Percentiles rank a stretch among this genome's conserved stretches.
Conservation (phyloP, 2,113 vertebrate species). For the Ammodytes marinus region DNA sequence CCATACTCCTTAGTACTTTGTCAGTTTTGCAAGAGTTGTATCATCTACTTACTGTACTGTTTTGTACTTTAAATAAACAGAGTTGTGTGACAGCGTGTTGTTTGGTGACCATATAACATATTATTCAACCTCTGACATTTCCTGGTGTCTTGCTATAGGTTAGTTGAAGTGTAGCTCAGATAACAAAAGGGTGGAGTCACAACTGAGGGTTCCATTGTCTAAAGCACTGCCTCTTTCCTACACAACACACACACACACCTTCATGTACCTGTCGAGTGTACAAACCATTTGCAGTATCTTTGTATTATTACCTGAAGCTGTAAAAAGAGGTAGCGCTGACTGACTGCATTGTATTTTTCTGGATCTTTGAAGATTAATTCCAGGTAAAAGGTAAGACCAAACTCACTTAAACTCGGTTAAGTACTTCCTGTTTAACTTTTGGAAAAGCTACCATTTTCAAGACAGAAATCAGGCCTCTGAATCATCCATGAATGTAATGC, state of each 20-base stretch:
- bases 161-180: conserved; percentile 58
- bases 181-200: conserved; percentile 71
- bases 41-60: not conserved
- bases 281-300: conserved; percentile 12
- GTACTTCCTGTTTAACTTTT: not conserved
- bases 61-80: conserved; percentile 30
- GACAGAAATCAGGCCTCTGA: not conserved
- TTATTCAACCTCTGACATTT: conserved; percentile 24
- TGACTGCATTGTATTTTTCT: not conserved
- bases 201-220: conserved; percentile 38
- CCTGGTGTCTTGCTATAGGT: conserved; percentile 41
- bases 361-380: conserved; percentile 1
- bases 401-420: not conserved
- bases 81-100: not conserved
- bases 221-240: conserved; percentile 35
- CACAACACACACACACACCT: conserved; percentile 53
- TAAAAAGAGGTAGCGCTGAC: conserved; percentile 23
- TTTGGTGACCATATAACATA: not conserved
- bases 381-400: conserved; percentile 49
- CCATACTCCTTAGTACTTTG: too few relatives aligned
- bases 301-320: conserved; percentile 28
- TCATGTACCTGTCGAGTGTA: conserved; percentile 52
- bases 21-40: too few relatives aligned
- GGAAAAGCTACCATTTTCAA: not conserved
- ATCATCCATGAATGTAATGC: conserved; percentile 11